Conservation (phyloP, 2,888 invertebrate species). For the Siphlonurus alternatus region DNA sequence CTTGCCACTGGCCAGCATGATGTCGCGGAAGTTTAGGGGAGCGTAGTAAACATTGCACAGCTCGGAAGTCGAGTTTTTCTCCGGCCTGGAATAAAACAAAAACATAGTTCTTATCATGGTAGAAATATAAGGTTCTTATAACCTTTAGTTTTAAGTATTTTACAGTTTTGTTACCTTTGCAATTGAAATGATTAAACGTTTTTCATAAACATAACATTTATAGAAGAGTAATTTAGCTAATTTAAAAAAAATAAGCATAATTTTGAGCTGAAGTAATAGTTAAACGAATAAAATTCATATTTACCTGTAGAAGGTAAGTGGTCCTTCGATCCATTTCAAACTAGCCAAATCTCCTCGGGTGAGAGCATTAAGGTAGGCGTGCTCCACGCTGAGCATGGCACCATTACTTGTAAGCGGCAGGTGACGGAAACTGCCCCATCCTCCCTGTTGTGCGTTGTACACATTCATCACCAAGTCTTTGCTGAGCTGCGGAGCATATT, state of each 20-base stretch:
- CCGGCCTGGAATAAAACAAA: slow-evolving; percentile 23
- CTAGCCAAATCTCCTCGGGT: slow-evolving; percentile 87
- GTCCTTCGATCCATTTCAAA: slow-evolving; percentile 84
- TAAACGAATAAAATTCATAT: slow-evolving; percentile 15
- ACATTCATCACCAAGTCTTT: slow-evolving; percentile 79
- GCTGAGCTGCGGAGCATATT: slow-evolving; percentile 42
- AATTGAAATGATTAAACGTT: background rate
- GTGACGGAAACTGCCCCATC: slow-evolving; percentile 81
- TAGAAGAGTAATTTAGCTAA: background rate
- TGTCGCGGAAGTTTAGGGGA: slow-evolving; percentile 82
- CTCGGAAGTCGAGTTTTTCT: slow-evolving; percentile 33
- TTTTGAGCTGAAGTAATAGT: background rate
- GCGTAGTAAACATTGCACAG: slow-evolving; percentile 83
- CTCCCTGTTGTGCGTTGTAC: slow-evolving; percentile 42
- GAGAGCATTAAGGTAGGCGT: slow-evolving; percentile 88
- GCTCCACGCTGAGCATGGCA: slow-evolving; percentile 46
- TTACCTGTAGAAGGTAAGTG: slow-evolving; percentile 42
- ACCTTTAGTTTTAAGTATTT: no score
- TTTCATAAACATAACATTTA: background rate
- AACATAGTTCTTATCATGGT: slow-evolving; percentile 13
- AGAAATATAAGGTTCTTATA: no score
- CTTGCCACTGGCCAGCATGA: slow-evolving; percentile 96
- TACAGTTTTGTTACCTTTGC: no score
- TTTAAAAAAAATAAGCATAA: no score
- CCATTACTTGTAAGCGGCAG: slow-evolving; percentile 28